Evolutionary conservation across 2,113 vertebrate genomes (phyloP).

Genomic region (Abramis brama): DNA sequence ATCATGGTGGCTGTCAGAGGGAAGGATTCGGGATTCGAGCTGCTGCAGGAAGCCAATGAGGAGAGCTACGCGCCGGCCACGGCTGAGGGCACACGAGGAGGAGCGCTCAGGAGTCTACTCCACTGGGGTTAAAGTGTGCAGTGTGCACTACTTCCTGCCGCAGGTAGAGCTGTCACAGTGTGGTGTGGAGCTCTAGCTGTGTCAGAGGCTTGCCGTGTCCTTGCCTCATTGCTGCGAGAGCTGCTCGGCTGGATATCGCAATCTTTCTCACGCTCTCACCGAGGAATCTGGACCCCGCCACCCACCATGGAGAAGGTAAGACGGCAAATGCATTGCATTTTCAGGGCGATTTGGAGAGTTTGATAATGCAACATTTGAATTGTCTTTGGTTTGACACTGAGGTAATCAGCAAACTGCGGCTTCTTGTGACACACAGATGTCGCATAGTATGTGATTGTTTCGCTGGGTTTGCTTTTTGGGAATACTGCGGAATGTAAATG

Average conservation of each 20-base stretch:
- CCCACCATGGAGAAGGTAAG: constrained; percentile 80
- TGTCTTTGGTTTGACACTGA: constrained; percentile 6
- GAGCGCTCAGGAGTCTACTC: constrained; percentile 59
- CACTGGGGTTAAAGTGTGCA: constrained; percentile 68
- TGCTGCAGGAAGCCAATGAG: neutral
- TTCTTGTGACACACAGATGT: constrained; percentile 12
- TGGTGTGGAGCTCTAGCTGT: constrained; percentile 43
- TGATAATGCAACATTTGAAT: neutral
- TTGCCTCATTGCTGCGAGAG: constrained; percentile 57
- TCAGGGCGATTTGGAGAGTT: neutral
- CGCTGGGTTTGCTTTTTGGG: neutral
- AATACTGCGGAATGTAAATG: constrained; percentile 4
- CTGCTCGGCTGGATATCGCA: constrained; percentile 51
- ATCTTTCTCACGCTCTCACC: neutral
- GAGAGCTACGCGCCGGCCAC: neutral
- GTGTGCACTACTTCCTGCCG: constrained; percentile 71
- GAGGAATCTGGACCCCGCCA: constrained; percentile 47
- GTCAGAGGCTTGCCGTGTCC: constrained; percentile 42
- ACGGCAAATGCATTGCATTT: neutral
- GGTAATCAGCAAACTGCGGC: neutral
- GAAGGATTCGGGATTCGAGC: neutral
- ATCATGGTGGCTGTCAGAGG: constrained; percentile 56
- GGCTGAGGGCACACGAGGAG: constrained; percentile 2
- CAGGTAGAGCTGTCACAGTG: constrained; percentile 72
- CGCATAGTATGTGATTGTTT: constrained; percentile 5